Base-by-base conservation (phyloP, 2,888 invertebrate species). In the Palloptera scutellata region DNA sequence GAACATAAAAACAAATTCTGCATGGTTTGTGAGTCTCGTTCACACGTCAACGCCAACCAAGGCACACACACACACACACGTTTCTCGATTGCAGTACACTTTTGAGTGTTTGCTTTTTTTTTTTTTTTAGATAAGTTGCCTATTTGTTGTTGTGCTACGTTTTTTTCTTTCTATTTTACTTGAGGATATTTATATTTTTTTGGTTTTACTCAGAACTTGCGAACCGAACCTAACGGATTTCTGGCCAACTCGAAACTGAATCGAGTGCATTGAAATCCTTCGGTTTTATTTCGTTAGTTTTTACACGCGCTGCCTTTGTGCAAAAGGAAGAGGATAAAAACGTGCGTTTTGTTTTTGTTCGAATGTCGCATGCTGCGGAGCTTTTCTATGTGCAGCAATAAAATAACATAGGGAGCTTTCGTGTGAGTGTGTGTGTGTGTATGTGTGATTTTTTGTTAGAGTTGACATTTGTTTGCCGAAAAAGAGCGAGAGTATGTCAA, bases 181-280 rank as follows among this genome's bases (percentile, higher is more conserved):
- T 30, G 30, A 30, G 30, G 30, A 30, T 30, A 30, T 30, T 30
- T 30, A 30, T 30, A 30, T 30, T 30, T 30, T 30, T 30, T 30
- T 19, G 57, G 41, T 61, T 51, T 67, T 68, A 20, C 45, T 62
- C 41, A 19, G 45, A 30, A 62, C 65, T 63, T 60, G 48, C 59
- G 45, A 65, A 63, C 66, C 65, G 57, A 67, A 67, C 71, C 69
- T 59, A 19, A 55, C 15, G 62, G 66, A 43, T 55, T 64, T 64
- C 62, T 70, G 70, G 68, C 71, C 74, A 71, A 74, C 74, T 74
- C 73, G 67, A 68, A 73, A 75, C 75, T 75, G 74, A 75, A 59
- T 62, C 68, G 68, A 67, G 64, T 70, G 64, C 61, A 63, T 64
- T 30, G 60, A 57, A 59, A 70, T 72, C 67, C 65, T 65, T 69